These are phyloP conservation scores for Phacellophora camtschatica DNA, from an alignment of 30 jellyfish, hydroid and myxozoan species.

Conservation along the genomic window DNA sequence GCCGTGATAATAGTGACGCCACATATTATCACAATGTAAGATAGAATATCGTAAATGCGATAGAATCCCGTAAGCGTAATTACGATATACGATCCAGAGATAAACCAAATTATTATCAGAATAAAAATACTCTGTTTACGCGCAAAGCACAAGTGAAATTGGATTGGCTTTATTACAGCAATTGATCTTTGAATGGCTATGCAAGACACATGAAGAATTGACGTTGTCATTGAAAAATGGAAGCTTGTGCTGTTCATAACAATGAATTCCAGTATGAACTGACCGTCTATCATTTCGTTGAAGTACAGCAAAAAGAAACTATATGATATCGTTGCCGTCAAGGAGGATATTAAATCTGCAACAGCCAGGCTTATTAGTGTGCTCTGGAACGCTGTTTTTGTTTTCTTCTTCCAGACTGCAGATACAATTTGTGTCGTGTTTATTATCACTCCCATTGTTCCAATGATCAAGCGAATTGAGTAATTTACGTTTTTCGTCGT, in stretches of 20 bases:
- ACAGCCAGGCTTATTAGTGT: neutral
- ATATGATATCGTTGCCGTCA: neutral
- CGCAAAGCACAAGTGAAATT: neutral
- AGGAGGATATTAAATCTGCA: neutral
- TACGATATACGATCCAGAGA: neutral
- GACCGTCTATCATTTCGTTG: neutral
- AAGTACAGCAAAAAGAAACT: neutral
- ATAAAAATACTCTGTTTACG: neutral
- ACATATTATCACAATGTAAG: neutral
- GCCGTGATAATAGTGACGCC: neutral
- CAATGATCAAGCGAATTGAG: neutral
- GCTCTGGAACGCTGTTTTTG: neutral
- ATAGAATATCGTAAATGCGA: neutral
- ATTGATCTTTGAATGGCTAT: neutral
- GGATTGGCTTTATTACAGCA: neutral
- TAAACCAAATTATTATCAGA: neutral
- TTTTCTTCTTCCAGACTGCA: neutral
- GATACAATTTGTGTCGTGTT: neutral
- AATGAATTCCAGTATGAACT: neutral
- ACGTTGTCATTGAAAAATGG: neutral
- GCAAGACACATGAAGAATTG: neutral
- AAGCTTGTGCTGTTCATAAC: neutral
- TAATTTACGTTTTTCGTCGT: neutral
- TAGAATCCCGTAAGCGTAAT: neutral
- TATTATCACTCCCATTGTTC: neutral